Base-by-base conservation (phyloP, 2,113 vertebrate species). In the Meriones unguiculatus region DNA sequence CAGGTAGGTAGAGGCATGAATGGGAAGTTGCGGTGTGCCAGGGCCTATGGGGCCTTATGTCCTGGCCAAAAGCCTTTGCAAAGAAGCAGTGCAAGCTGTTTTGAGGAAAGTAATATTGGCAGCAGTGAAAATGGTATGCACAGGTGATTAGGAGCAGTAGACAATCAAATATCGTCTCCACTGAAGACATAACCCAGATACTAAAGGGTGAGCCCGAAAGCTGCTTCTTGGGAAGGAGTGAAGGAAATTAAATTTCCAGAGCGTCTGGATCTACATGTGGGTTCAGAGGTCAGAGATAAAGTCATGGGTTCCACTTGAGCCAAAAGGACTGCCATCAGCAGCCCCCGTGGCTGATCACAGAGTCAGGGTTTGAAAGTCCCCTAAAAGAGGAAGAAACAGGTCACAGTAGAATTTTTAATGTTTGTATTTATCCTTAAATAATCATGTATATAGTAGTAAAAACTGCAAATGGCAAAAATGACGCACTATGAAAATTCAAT, bases 401-500 rank as follows among this genome's bases (percentile, higher is more conserved):
- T 17, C 67, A 24, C 41, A 70, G 22, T 0, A 25, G 59, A 2
- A 86, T 50, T 18, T 70, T 81, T 54, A 46, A 86, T 92, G 54
- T 30, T 86, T 90, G 38, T 32, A 35, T 38, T 95, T 72, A 92
- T 77, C 87, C 41, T 89, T 80, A 80, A 90, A 88, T 89, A 54
- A 73, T 72, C 35, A 50, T 80, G 38, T 85, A n/a, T 38, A 20
- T n/a, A 89, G 30, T 65, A 75, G 62, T 87, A 78, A 93, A 90
- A 87, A 82, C 59, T 67, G 38, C 70, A 93, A 87, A 70, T 82
- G 18, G 35, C 24, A 64, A 75, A 75, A 87, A 93, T 22, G 1
- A 9, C 22, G 86, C 12, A 72, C 54, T 46, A 30, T 93, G 78
- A 89, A 94, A 82, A 50, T 72, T 50, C n/a, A 80, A 24, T 93